Conservation (phyloP, 2,797 vertebrate genomes). For the Enteromius paludinosus region DNA sequence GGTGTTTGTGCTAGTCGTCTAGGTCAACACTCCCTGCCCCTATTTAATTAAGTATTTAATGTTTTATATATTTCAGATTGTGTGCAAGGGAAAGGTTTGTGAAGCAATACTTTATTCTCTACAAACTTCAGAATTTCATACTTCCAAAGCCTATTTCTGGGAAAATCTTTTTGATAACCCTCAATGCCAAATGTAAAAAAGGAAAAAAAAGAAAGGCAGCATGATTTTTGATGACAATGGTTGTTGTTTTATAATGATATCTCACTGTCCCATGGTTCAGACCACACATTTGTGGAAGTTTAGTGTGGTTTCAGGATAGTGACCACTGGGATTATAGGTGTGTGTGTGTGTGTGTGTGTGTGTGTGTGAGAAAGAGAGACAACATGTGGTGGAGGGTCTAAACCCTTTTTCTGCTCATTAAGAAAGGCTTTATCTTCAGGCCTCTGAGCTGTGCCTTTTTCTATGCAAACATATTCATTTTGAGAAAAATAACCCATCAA, state of each 20-base stretch:
- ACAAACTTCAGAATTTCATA: conserved; percentile 76
- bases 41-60: conserved; percentile 64
- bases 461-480: conserved; percentile 93
- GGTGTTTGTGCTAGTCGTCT: conserved; percentile 64
- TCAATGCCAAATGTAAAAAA: conserved; percentile 79
- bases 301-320: conserved; percentile 71
- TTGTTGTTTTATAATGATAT: conserved; percentile 55
- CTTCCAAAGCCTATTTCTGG: conserved; percentile 77
- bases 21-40: conserved; percentile 57
- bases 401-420: conserved; percentile 55
- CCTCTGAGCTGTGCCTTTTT: conserved; percentile 99
- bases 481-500: conserved; percentile 72
- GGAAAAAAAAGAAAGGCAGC: conserved; percentile 61
- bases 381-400: conserved; percentile 16
- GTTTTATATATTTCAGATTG: conserved; percentile 57
- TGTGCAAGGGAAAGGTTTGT: conserved; percentile 72
- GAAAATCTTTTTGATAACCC: conserved; percentile 65
- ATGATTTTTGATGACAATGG: conserved; percentile 69
- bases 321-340: conserved; percentile 73
- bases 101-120: conserved; percentile 76
- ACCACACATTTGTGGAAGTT: conserved; percentile 65
- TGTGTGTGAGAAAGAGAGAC: conserved; percentile 51
- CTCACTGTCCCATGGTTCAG: conserved; percentile 51
- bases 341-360: conserved; percentile 62
- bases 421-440: conserved; percentile 83